Evolutionary conservation across 1,140 invertebrate genomes (phyloP).

Genomic region (Drosophila melanica): DNA sequence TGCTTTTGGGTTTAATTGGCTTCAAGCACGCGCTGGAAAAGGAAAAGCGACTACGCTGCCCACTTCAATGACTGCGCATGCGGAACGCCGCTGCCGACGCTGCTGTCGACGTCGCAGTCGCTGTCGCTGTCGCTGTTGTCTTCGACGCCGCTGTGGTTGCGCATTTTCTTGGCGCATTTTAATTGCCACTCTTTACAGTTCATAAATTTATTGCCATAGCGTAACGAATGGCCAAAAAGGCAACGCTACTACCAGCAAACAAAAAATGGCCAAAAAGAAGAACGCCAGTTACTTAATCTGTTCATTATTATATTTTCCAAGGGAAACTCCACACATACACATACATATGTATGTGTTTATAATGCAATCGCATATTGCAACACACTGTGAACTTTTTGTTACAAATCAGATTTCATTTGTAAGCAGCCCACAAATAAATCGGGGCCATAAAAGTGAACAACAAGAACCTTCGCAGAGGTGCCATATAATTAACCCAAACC

Average conservation of each 20-base stretch:
- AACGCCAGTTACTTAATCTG: slow-evolving; percentile 35
- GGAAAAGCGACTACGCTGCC: slow-evolving; percentile 47
- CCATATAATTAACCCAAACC: slow-evolving; percentile 34
- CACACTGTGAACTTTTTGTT: slow-evolving; percentile 29
- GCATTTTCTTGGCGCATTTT: slow-evolving; percentile 49
- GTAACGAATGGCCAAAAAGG: slow-evolving; percentile 29
- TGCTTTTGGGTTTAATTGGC: slow-evolving; percentile 46
- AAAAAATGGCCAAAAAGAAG: slow-evolving; percentile 24
- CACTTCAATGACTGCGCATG: slow-evolving; percentile 47
- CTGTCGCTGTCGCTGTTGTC: neutral
- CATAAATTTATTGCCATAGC: slow-evolving; percentile 55
- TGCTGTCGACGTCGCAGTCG: neutral
- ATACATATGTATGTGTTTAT: neutral
- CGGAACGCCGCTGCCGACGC: slow-evolving; percentile 16
- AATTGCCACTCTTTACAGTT: slow-evolving; percentile 55
- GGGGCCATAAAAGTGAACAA: slow-evolving; percentile 34
- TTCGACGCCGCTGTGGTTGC: slow-evolving; percentile 19
- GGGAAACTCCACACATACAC: neutral
- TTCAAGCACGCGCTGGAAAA: slow-evolving; percentile 53
- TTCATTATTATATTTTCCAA: neutral
- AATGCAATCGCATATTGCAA: slow-evolving; percentile 28
- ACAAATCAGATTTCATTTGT: slow-evolving; percentile 27
- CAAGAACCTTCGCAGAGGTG: slow-evolving; percentile 41
- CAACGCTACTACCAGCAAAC: neutral
- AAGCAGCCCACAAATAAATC: slow-evolving; percentile 5